Conservation (phyloP, 2,797 vertebrate genomes). For the Naso thynnoides region DNA sequence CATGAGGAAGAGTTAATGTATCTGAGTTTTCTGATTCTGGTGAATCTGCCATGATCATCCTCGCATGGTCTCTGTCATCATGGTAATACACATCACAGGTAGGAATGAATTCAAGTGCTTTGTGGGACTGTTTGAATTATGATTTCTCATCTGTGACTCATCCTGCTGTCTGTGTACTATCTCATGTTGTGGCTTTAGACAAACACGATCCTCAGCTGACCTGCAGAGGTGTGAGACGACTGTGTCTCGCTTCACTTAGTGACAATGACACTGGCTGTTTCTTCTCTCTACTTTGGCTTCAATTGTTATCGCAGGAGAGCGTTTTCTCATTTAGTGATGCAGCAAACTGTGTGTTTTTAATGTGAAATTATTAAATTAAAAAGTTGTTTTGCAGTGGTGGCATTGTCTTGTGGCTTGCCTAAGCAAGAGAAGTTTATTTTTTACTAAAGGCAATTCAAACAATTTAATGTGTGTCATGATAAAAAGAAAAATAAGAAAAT, state of each 20-base stretch:
- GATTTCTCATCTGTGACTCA: slow-evolving; percentile 77
- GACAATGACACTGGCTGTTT: slow-evolving; percentile 52
- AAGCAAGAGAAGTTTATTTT: background rate
- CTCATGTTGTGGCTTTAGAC: slow-evolving; percentile 74
- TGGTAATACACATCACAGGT: slow-evolving; percentile 64
- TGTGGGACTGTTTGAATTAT: slow-evolving; percentile 72
- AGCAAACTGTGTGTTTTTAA: slow-evolving; percentile 84
- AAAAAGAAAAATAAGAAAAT: background rate
- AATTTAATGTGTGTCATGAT: background rate
- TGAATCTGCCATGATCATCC: slow-evolving; percentile 43
- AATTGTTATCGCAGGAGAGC: slow-evolving; percentile 63
- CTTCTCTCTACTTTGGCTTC: slow-evolving; percentile 67
- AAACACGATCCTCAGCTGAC: slow-evolving; percentile 42
- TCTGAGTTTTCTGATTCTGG: slow-evolving; percentile 44
- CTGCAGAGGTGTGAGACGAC: slow-evolving; percentile 27
- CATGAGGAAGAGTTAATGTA: slow-evolving; percentile 45
- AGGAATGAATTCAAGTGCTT: slow-evolving; percentile 78
- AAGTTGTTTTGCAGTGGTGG: slow-evolving; percentile 74
- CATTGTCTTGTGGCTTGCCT: slow-evolving; percentile 45
- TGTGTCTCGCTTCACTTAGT: slow-evolving; percentile 20
- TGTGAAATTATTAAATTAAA: slow-evolving; percentile 84
- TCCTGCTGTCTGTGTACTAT: slow-evolving; percentile 73
- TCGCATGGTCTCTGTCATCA: slow-evolving; percentile 61
- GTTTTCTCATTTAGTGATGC: slow-evolving; percentile 79
- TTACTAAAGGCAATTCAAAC: background rate